These are phyloP conservation scores for Umimayanthus kanabou DNA, from an alignment of 92 coral and sea anemone genomes.

Conservation along the genomic window DNA sequence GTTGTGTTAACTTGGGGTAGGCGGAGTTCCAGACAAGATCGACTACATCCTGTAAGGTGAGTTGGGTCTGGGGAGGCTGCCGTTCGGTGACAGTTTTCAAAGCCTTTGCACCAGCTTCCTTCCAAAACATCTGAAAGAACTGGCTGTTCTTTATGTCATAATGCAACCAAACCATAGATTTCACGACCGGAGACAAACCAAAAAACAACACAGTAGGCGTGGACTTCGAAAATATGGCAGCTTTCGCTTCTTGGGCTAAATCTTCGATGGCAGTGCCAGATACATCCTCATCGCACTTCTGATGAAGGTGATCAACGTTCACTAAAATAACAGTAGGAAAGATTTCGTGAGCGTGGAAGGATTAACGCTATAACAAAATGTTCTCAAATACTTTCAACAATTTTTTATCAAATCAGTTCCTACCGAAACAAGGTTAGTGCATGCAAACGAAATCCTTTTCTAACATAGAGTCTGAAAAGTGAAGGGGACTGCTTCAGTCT, in stretches of 20 bases:
- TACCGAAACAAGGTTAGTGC: too few relatives aligned
- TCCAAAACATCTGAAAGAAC: slow-evolving; percentile 70
- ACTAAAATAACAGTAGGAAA: slow-evolving; percentile 38
- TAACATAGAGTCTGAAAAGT: too few relatives aligned
- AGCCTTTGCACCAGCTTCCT: slow-evolving; percentile 47
- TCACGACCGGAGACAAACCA: slow-evolving; percentile 49
- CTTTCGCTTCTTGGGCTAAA: slow-evolving; percentile 36
- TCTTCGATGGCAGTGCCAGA: slow-evolving; percentile 39
- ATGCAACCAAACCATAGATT: slow-evolving; percentile 51
- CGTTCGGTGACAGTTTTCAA: slow-evolving; percentile 21
- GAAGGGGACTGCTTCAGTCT: too few relatives aligned
- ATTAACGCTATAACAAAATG: too few relatives aligned
- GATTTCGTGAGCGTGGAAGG: background rate
- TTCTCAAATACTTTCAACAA: background rate
- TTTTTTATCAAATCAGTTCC: too few relatives aligned
- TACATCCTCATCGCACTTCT: slow-evolving; percentile 33
- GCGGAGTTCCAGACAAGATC: slow-evolving; percentile 54
- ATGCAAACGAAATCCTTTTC: too few relatives aligned
- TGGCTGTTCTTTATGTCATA: slow-evolving; percentile 55
- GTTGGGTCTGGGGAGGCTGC: background rate
- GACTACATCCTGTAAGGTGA: slow-evolving; percentile 54
- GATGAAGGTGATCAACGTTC: slow-evolving; percentile 32
- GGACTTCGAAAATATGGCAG: background rate
- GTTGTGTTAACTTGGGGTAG: slow-evolving; percentile 5
- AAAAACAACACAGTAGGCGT: slow-evolving; percentile 57